Percentiles rank a stretch among this genome's conserved stretches.
Conservation (phyloP, 2,888 invertebrate species). For the Zaprionus lineosus region DNA sequence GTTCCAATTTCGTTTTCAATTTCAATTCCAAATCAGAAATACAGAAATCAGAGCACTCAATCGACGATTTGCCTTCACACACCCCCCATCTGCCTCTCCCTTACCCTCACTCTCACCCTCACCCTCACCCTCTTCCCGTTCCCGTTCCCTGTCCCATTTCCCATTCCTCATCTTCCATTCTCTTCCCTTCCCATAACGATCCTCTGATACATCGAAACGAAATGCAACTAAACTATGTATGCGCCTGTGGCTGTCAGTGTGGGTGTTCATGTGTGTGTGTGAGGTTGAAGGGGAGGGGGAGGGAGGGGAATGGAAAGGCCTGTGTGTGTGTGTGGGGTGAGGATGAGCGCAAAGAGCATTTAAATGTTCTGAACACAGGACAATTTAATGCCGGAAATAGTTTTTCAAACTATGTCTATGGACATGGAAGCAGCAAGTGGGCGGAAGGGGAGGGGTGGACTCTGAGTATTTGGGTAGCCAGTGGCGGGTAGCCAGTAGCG, state of each 20-base stretch:
- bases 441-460: too few species aligned
- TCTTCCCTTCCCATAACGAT: too few species aligned
- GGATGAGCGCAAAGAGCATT: conserved; percentile 42
- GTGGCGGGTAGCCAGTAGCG: too few species aligned
- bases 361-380: conserved; percentile 35
- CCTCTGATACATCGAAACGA: conserved; percentile 6
- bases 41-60: conserved; percentile 46
- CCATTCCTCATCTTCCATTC: too few species aligned
- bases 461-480: too few species aligned
- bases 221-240: conserved; percentile 37
- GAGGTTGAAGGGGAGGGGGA: too few species aligned
- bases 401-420: conserved; percentile 49
- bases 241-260: background rate
- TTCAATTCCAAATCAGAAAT: conserved; percentile 44
- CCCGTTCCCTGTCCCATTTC: too few species aligned
- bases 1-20: conserved; percentile 51
- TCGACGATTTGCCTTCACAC: conserved; percentile 16
- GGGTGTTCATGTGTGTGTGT: conserved; percentile 1
- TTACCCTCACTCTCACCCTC: background rate
- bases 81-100: too few species aligned
- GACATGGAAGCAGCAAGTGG: background rate
- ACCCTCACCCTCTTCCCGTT: too few species aligned
- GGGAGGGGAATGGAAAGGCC: too few species aligned
- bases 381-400: conserved; percentile 71
- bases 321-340: background rate